A percentile compares a stretch with the other conserved stretches of the same genome.
Conservation (phyloP, 37 sponge, comb jelly and placozoan genomes). For the Tethya wilhelma region DNA sequence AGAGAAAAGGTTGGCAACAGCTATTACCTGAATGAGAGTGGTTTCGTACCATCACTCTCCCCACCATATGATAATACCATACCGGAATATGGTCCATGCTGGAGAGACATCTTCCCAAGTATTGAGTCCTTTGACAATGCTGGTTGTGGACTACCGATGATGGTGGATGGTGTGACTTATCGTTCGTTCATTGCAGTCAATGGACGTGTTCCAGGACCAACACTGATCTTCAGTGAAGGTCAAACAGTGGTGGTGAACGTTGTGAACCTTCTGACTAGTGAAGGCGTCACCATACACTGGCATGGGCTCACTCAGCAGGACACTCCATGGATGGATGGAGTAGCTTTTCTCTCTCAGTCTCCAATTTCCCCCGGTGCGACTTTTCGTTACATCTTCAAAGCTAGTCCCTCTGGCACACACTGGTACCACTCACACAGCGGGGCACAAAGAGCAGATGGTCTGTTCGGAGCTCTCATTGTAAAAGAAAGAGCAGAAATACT, state of each 20-base stretch:
- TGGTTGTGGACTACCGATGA: conserved; percentile 43
- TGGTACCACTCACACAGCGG: conserved; percentile 91
- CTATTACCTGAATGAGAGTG: conserved; percentile 15
- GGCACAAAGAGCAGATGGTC: conserved; percentile 78
- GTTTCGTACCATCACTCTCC: conserved; percentile 1
- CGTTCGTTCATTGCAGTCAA: conserved; percentile 62
- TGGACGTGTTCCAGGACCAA: conserved; percentile 64
- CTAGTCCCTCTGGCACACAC: conserved; percentile 69
- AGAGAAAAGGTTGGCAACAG: conserved; percentile 5
- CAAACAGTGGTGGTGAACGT: conserved; percentile 51
- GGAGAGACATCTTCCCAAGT: no score
- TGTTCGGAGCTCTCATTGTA: conserved; percentile 78
- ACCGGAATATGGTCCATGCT: conserved; percentile 3
- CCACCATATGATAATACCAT: not conserved
- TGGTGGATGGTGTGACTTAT: conserved; percentile 46
- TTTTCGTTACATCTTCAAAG: conserved; percentile 73
- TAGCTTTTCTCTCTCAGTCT: conserved; percentile 66
- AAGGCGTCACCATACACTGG: conserved; percentile 81
- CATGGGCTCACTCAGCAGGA: conserved; percentile 77
- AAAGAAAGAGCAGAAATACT: conserved; percentile 18
- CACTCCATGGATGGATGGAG: conserved; percentile 88
- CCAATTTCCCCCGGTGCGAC: conserved; percentile 51
- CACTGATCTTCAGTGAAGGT: conserved; percentile 49
- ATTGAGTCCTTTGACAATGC: not conserved
- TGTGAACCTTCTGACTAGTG: conserved; percentile 55